Evolutionary conservation across 2,888 invertebrate species (phyloP), one percentile per base, ranked within the genome.

Genomic region (Philaethria dido): DNA sequence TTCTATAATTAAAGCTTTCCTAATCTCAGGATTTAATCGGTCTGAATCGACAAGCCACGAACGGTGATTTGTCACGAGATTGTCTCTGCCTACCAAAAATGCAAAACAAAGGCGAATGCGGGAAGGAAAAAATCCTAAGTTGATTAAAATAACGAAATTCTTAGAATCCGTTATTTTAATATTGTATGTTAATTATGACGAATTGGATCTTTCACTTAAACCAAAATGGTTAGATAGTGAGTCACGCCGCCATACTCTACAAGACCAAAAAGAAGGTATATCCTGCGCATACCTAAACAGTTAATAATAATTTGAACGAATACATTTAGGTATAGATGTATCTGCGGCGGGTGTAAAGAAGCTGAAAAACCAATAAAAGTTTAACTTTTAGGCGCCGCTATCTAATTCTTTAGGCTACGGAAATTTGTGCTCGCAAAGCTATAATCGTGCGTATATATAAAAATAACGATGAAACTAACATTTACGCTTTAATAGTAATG

Each of bases 161-260:
- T 16, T 22, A 11, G 42, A 55, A 55, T 1, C 33, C 18, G 18
- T 55, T 55, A 22, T 20, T 36, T 52, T 33, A 14, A 29, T 36
- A 2, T 44, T 6, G 42, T 25, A 11, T 44, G 13, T 45, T 60
- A 47, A 33, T 45, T 60, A 18, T 29, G 16, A 60, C 6, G 29
- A 29, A 29, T 60, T 33, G 33, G 11, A 3, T 22, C 13, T 48
- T 29, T 22, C 25, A 57, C 18, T n/a, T 57, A 11, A 42, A 29
- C 14, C 8, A 60, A 20, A 54, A 55, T 44, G 11, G 20, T 62
- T 50, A 36, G 36, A 18, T 47, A 45, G 52, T 69, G 68, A 69
- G 44, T 65, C 68, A 69, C 50, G 45, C 62, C 11, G 42, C 33
- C 33, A 55, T 52, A 57, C 48, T 39, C 45, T 29, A 57, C 44